A percentile compares a stretch with the other conserved stretches of the same genome.
These are phyloP conservation scores for Mythimna loreyi DNA, from an alignment of 2,888 invertebrate species.

Conservation along the genomic window DNA sequence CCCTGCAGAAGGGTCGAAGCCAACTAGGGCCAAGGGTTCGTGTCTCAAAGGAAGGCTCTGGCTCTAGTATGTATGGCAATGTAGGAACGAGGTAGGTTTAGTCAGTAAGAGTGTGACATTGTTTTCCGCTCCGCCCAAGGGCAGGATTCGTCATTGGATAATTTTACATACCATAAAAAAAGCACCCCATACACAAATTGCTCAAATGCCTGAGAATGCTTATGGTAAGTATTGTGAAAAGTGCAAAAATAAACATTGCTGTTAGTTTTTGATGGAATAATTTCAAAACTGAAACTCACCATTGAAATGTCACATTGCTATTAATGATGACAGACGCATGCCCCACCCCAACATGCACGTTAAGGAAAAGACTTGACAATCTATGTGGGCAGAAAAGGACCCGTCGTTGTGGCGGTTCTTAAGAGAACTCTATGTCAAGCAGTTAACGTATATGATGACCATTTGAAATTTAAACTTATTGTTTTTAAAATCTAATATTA, in stretches of 20 bases:
- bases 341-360: conserved; percentile 19
- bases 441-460: neutral
- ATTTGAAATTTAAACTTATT: neutral
- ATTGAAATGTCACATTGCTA: neutral
- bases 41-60: too few relatives aligned
- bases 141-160: too few relatives aligned
- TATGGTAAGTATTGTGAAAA: neutral
- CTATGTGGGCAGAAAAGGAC: conserved; percentile 23
- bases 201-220: too few relatives aligned
- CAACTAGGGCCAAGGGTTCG: too few relatives aligned
- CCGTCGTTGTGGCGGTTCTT: neutral
- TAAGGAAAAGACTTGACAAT: neutral
- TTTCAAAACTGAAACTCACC: conserved; percentile 4
- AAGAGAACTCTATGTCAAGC: conserved; percentile 15
- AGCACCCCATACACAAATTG: too few relatives aligned
- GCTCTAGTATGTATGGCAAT: too few relatives aligned
- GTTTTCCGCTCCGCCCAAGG: too few relatives aligned
- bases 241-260: conserved; percentile 1
- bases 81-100: too few relatives aligned
- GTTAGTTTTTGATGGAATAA: neutral
- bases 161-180: too few relatives aligned
- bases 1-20: too few relatives aligned
- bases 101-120: too few relatives aligned
- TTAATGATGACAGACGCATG: conserved; percentile 34
- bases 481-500: too few relatives aligned